These are phyloP conservation scores for Oligia latruncula DNA, from an alignment of 2,888 invertebrate species.

Conservation along the genomic window DNA sequence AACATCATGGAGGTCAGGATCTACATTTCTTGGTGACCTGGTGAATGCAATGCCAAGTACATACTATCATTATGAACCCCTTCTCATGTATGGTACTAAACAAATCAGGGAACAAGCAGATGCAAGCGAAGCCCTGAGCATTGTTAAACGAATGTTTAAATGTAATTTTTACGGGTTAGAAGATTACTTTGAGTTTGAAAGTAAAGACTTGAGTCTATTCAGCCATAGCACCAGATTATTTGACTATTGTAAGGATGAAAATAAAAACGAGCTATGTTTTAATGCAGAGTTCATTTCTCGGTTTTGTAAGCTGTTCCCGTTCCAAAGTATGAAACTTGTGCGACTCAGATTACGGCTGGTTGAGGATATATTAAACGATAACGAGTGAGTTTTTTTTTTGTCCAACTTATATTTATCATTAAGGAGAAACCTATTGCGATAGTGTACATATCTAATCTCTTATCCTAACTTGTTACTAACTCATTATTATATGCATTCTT, in stretches of 20 bases:
- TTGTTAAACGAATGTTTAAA: slow-evolving; percentile 93
- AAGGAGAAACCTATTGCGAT: no score
- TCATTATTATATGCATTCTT: no score
- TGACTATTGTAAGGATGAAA: slow-evolving; percentile 92
- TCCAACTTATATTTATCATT: no score
- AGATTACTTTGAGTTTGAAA: slow-evolving; percentile 94
- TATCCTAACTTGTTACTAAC: no score
- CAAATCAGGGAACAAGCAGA: slow-evolving; percentile 94
- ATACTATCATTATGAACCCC: slow-evolving; percentile 97
- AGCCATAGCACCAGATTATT: slow-evolving; percentile 96
- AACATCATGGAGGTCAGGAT: slow-evolving; percentile 97
- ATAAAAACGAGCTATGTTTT: slow-evolving; percentile 85
- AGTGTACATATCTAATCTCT: no score
- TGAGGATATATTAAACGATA: slow-evolving; percentile 92
- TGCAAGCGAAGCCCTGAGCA: slow-evolving; percentile 91
- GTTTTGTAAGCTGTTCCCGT: slow-evolving; percentile 95
- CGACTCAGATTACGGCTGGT: slow-evolving; percentile 93
- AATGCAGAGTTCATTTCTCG: slow-evolving; percentile 92
- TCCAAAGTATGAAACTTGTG: slow-evolving; percentile 97
- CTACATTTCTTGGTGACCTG: slow-evolving; percentile 96
- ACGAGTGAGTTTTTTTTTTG: slow-evolving; percentile 72
- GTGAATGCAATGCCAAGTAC: slow-evolving; percentile 95
- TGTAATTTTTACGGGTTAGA: slow-evolving; percentile 94
- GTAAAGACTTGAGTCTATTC: slow-evolving; percentile 94
- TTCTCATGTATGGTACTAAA: slow-evolving; percentile 94